Evolutionary conservation across 2,797 vertebrate genomes (phyloP).

Genomic region (Tragopan temminckii): DNA sequence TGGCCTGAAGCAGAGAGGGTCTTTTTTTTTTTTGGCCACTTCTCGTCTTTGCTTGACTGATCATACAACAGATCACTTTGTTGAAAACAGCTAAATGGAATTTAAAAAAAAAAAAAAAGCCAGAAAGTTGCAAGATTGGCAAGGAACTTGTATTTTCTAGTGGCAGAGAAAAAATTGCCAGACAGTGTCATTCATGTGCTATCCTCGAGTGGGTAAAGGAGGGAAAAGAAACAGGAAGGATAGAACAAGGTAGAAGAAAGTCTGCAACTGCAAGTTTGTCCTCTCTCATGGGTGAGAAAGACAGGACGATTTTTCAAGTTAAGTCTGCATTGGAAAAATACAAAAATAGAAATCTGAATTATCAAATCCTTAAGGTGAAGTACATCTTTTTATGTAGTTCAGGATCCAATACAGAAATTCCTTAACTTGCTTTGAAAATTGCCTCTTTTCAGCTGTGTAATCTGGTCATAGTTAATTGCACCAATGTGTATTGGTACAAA

Average conservation of each 20-base stretch:
- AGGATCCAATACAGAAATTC: background rate
- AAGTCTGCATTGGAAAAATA: background rate
- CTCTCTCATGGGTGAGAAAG: no score
- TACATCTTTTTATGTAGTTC: background rate
- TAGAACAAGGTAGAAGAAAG: background rate
- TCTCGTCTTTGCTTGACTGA: no score
- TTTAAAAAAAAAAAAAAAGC: no score
- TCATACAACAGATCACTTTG: no score
- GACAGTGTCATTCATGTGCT: background rate
- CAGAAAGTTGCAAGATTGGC: no score
- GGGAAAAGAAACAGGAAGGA: background rate
- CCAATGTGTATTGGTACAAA: no score
- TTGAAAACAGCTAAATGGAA: no score
- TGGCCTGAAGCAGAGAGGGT: no score
- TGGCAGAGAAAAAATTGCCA: background rate
- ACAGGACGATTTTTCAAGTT: background rate
- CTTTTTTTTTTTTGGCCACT: no score
- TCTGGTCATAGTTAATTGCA: no score
- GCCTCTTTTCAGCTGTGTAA: background rate
- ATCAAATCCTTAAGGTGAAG: background rate
- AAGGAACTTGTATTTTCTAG: background rate
- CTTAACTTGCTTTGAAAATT: background rate
- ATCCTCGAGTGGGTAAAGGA: background rate
- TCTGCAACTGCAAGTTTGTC: background rate
- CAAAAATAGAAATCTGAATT: background rate